These are phyloP conservation scores for Drosophila stalkeri DNA, from an alignment of 2,888 invertebrate species.

Conservation along the genomic window DNA sequence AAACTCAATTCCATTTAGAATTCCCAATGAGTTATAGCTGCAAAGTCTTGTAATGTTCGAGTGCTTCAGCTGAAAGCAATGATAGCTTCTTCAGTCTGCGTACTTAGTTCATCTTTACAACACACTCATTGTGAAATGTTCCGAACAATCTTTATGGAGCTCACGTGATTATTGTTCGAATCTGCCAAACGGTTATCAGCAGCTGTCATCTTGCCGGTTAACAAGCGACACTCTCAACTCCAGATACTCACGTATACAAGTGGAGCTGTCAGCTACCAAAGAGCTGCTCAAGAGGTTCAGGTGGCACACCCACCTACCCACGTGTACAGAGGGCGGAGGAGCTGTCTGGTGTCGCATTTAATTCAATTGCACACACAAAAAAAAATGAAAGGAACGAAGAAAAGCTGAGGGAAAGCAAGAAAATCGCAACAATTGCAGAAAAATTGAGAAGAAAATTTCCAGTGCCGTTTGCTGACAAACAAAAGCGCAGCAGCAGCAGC, in stretches of 20 bases:
- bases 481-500: constrained; percentile 54
- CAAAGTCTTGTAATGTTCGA: background rate
- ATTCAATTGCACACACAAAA: constrained; percentile 69
- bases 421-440: constrained; percentile 69
- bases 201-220: constrained; percentile 56
- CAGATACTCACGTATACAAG: constrained; percentile 28
- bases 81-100: background rate
- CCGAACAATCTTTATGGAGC: constrained; percentile 13
- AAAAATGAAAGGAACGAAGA: background rate
- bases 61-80: constrained; percentile 1
- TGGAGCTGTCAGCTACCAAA: constrained; percentile 49
- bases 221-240: constrained; percentile 57
- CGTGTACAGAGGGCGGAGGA: constrained; percentile 13
- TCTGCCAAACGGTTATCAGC: constrained; percentile 48
- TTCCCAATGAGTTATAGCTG: constrained; percentile 9
- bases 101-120: background rate
- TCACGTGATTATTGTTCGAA: constrained; percentile 45
- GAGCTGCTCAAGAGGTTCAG: constrained; percentile 59
- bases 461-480: constrained; percentile 55
- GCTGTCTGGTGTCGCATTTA: constrained; percentile 72
- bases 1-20: constrained; percentile 5
- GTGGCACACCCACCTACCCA: constrained; percentile 32
- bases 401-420: constrained; percentile 12
- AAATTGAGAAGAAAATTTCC: constrained; percentile 50
- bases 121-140: constrained; percentile 12